These are phyloP conservation scores for Ariopsis seemanni DNA, from an alignment of 2,113 vertebrate genomes.

Conservation along the genomic window DNA sequence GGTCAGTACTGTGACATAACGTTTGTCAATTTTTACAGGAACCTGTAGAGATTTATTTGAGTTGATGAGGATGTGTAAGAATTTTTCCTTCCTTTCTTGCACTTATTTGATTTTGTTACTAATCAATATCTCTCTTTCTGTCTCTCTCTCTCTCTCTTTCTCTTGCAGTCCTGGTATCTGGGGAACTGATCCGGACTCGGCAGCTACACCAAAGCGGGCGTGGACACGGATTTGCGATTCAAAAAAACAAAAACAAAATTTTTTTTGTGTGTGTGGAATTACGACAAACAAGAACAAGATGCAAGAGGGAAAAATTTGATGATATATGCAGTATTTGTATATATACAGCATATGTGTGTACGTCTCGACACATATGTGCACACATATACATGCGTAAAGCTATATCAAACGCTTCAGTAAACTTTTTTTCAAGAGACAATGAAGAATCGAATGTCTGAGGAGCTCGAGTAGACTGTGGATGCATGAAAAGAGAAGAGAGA, in stretches of 20 bases:
- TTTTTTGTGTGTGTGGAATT: slow-evolving; percentile 58
- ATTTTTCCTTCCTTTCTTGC: neutral
- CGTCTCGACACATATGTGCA: slow-evolving; percentile 30
- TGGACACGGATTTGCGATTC: slow-evolving; percentile 50
- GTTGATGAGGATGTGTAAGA: neutral
- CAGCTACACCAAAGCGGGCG: slow-evolving; percentile 43
- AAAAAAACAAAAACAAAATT: neutral
- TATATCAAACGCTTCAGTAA: slow-evolving; percentile 59
- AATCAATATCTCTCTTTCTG: slow-evolving; percentile 30
- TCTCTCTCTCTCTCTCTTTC: slow-evolving; percentile 40
- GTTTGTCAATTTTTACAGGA: neutral
- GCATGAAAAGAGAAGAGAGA: slow-evolving; percentile 47
- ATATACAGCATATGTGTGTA: slow-evolving; percentile 55
- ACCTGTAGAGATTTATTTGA: neutral
- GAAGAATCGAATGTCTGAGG: slow-evolving; percentile 39
- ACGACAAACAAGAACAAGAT: slow-evolving; percentile 57
- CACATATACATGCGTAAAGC: slow-evolving; percentile 62
- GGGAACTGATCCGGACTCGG: slow-evolving; percentile 74
- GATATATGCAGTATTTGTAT: slow-evolving; percentile 62
- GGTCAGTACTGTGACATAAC: neutral
- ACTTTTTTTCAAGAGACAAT: slow-evolving; percentile 54
- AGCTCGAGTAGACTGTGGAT: slow-evolving; percentile 46
- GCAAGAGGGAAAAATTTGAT: slow-evolving; percentile 60
- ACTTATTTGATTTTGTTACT: neutral
- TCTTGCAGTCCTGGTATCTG: slow-evolving; percentile 91